These are phyloP conservation scores for Halcyon malimbica DNA, from an alignment of 2,113 vertebrate species.

Conservation along the genomic window DNA sequence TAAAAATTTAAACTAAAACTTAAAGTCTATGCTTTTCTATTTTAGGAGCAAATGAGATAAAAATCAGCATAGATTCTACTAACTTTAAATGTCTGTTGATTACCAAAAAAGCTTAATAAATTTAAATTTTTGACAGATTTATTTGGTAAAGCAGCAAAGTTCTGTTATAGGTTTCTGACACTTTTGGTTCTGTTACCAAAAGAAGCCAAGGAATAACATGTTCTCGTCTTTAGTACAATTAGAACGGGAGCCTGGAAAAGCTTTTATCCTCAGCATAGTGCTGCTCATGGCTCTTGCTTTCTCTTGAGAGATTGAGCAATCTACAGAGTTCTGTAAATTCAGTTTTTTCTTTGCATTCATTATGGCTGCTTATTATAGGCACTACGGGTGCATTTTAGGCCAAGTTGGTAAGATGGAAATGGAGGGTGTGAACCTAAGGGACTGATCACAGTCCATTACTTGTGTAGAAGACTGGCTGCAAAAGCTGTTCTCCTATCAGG, in stretches of 20 bases:
- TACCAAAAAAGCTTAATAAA: background rate
- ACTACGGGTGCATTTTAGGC: background rate
- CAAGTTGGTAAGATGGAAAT: background rate
- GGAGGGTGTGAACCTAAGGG: background rate
- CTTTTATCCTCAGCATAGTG: background rate
- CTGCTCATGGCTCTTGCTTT: background rate
- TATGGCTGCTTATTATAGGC: background rate
- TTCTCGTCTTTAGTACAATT: background rate
- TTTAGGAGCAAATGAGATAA: background rate
- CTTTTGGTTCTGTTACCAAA: background rate
- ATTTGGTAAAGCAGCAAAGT: background rate
- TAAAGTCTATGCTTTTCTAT: background rate
- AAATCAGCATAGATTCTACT: background rate
- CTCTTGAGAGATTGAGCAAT: background rate
- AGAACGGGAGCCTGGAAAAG: background rate
- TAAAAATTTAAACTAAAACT: background rate
- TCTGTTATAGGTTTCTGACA: background rate
- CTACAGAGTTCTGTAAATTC: background rate
- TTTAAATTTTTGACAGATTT: background rate
- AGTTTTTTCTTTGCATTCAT: background rate
- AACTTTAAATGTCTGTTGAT: background rate
- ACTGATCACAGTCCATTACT: background rate
- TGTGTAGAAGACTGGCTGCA: background rate
- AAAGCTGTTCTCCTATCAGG: background rate
- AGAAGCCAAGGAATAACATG: background rate